Base-by-base conservation (phyloP, 2,888 invertebrate genomes). In the Epistrophe grossulariae region DNA sequence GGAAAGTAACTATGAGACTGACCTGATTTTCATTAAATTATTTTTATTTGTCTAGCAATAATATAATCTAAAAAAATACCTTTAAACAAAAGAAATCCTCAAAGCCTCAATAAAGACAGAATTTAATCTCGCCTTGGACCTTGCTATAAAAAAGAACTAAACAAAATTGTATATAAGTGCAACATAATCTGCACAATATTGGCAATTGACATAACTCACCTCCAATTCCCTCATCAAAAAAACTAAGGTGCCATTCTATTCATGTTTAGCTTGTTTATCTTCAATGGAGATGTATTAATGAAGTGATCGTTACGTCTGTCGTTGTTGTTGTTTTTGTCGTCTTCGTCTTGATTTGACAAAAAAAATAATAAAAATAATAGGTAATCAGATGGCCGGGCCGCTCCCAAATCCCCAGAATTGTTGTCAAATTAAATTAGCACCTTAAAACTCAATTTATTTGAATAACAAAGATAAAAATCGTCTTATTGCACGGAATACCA, bases 351-450 rank as follows among this genome's bases (percentile, higher is more conserved):
- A 3, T 48, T 59, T 50, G 2, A n/a, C 17, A 40, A 74, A 71
- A 59, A 50, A 11, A 35, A 38, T n/a, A n/a, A 28, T 35, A n/a
- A 31, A n/a, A n/a, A 2, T 5, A 8, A 35, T 35, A 35, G 9
- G 9, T 59, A 38, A 79, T 48, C 11, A 68, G 38, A 64, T 79
- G 64, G 74, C 74, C 50, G 17, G 9, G 68, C 68, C 85, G 85
- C 85, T 85, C 85, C 85, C 78, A 71, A 73, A 85, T 70, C 43
- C 50, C 48, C 70, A 77, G 78, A 85, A 81, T 52, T 80, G 73
- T 82, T 82, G 70, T 76, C 81, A 85, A 82, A 85, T 82, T 81
- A 82, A 73, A 85, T 85, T 85, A 85, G 81, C 85, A 82, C 85
- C 81, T 85, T 19, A 72, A 80, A 64, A 74, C 82, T 78, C 70